Conservation (phyloP, 2,113 vertebrate species). For the Meleagris gallopavo region DNA sequence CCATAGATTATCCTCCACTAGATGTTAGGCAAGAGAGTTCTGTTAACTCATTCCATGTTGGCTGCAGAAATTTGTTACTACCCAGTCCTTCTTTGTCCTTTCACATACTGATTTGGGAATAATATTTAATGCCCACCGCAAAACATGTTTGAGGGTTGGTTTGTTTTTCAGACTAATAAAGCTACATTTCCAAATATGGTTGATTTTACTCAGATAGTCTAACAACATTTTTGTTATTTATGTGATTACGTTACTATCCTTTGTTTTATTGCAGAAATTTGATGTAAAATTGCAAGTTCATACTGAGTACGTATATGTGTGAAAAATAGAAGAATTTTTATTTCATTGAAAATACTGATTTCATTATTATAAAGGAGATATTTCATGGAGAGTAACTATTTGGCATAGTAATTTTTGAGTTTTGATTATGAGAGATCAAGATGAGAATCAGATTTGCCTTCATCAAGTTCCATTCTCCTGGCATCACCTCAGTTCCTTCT, state of each 20-base stretch:
- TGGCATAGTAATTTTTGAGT: neutral
- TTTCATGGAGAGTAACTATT: neutral
- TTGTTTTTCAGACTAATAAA: neutral
- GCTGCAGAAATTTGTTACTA: neutral
- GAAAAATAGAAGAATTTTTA: neutral
- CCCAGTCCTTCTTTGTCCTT: neutral
- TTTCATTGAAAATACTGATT: neutral
- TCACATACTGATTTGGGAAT: neutral
- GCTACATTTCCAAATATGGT: neutral
- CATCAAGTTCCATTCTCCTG: conserved; percentile 6
- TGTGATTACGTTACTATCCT: neutral
- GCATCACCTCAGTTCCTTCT: neutral
- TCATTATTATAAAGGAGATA: neutral
- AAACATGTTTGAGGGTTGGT: neutral
- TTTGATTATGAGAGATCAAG: neutral
- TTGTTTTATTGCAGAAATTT: neutral
- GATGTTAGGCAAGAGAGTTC: neutral
- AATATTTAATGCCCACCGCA: neutral
- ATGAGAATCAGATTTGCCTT: neutral
- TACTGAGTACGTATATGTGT: neutral
- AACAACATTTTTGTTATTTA: neutral
- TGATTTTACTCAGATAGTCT: neutral
- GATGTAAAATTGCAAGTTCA: neutral
- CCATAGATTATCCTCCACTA: neutral
- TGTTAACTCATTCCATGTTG: neutral